Evolutionary conservation across 2,797 vertebrate genomes (phyloP).

Genomic region (Lacerta viridis): DNA sequence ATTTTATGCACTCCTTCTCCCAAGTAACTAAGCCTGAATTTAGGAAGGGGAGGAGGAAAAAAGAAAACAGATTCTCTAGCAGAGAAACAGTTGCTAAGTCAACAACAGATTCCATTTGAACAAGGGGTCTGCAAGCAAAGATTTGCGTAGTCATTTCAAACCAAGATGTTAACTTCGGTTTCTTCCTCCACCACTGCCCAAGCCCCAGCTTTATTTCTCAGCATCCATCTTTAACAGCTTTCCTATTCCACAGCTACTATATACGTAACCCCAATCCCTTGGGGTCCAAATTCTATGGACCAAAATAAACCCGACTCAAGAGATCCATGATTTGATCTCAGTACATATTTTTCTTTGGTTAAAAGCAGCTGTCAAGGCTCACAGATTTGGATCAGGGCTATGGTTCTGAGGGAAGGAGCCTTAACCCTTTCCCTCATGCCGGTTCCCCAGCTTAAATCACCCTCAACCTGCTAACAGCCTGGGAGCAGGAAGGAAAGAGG

Average conservation of each 20-base stretch:
- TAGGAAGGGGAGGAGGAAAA: background rate
- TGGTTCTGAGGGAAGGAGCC: too few species aligned
- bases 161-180: background rate
- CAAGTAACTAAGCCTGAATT: conserved; percentile 1
- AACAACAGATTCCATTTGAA: conserved; percentile 19
- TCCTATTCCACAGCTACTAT: background rate
- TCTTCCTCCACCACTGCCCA: background rate
- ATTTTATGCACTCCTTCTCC: conserved; percentile 57
- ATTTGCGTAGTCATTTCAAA: background rate
- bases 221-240: background rate
- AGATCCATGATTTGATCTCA: background rate
- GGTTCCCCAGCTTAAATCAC: background rate
- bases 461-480: background rate
- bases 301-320: background rate
- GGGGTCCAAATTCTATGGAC: background rate
- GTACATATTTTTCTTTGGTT: too few species aligned
- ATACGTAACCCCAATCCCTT: background rate
- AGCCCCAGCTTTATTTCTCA: background rate
- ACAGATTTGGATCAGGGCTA: background rate
- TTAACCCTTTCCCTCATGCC: background rate
- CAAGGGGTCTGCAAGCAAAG: background rate
- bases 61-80: background rate
- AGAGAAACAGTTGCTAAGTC: conserved; percentile 17
- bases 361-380: background rate
- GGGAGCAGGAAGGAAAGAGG: background rate